Evolutionary conservation across 2,113 vertebrate genomes (phyloP).

Genomic region (Forbesichthys papilliferus): DNA sequence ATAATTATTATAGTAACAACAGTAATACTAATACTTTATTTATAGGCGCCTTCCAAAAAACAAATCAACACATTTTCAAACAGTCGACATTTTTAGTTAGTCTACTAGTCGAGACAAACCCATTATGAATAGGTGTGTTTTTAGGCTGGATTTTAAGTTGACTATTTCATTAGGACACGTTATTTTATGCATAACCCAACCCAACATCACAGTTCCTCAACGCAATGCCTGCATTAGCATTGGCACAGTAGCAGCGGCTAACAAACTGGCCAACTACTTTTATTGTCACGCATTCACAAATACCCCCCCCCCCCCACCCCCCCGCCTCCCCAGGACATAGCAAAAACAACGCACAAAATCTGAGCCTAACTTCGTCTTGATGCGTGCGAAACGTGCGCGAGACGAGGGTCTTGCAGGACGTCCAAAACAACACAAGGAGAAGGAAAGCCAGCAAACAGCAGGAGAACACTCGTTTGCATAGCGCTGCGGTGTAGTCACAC

Average conservation of each 20-base stretch:
- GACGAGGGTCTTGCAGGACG: neutral
- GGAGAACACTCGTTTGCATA: constrained; percentile 19
- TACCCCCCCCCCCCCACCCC: neutral
- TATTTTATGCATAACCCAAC: neutral
- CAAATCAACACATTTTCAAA: no score
- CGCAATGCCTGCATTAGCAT: constrained; percentile 2
- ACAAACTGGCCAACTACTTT: constrained; percentile 2
- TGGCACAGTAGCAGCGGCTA: neutral
- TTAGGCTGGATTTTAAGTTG: neutral
- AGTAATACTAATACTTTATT: no score
- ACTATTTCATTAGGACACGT: constrained; percentile 7
- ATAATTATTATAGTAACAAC: neutral
- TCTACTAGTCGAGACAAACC: no score
- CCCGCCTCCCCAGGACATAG: neutral
- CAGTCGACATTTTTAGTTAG: no score
- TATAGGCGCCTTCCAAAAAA: no score
- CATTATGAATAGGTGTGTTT: no score
- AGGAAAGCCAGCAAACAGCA: neutral
- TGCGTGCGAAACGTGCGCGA: constrained; percentile 8
- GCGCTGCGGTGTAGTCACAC: neutral
- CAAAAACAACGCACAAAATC: neutral
- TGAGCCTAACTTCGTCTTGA: neutral
- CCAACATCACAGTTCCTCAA: no score
- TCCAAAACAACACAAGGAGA: neutral
- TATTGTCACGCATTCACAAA: neutral